A percentile compares a stretch with the other conserved stretches of the same genome.
phyloP scores from a whole-genome alignment of 2,113 vertebrate species.

The Gallinago jamesoni region DNA sequence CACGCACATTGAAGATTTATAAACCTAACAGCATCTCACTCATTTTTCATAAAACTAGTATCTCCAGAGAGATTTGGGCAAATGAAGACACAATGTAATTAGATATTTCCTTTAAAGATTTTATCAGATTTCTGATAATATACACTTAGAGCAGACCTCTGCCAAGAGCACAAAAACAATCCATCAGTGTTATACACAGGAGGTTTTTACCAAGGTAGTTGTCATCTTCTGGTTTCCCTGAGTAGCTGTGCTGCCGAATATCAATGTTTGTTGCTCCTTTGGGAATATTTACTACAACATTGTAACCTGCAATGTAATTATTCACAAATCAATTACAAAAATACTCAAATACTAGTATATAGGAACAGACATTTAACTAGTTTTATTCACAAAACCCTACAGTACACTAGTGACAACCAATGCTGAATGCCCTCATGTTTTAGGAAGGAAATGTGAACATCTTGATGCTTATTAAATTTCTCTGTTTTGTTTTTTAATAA shows the following conservation, averaged over 20 bases:
- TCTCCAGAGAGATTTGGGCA: not conserved
- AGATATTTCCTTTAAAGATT: not conserved
- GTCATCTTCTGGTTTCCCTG: conserved; percentile 94
- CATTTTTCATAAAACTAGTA: not conserved
- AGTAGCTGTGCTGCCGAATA: conserved; percentile 93
- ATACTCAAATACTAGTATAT: not conserved
- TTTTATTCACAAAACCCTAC: not conserved
- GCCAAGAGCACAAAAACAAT: not conserved
- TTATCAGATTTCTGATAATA: not conserved
- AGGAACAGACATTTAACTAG: not conserved
- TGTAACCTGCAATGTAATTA: conserved; percentile 86
- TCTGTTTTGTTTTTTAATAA: not conserved
- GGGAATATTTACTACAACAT: conserved; percentile 90
- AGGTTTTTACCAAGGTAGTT: conserved; percentile 92
- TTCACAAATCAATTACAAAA: conserved; percentile 24
- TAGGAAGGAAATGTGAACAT: not conserved
- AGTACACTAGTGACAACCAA: not conserved
- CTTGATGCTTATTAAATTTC: not conserved
- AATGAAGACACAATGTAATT: not conserved
- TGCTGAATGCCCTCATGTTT: not conserved
- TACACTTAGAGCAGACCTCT: not conserved
- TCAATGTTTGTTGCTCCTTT: conserved; percentile 95
- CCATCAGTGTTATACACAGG: not conserved
- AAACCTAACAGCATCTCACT: not conserved
- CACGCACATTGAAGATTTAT: not conserved